Conservation (phyloP, 2,888 invertebrate species). For the Prosapia bicincta region DNA sequence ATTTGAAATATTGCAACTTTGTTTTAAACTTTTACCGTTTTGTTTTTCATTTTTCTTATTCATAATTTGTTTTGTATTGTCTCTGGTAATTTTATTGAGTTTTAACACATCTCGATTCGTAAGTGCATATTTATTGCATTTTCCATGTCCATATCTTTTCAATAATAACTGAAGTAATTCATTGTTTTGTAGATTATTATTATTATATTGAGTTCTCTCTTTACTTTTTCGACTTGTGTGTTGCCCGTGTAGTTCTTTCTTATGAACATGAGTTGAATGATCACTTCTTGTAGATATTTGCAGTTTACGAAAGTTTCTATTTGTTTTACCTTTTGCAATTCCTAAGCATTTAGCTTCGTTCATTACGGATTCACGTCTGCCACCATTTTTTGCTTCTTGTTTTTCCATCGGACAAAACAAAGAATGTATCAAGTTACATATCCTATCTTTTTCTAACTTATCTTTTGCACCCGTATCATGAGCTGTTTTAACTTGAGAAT, state of each 20-base stretch:
- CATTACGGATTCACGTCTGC: too few relatives aligned
- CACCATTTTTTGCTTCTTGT: too few relatives aligned
- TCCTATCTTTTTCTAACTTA: not conserved
- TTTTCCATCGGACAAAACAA: not conserved
- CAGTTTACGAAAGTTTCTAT: too few relatives aligned
- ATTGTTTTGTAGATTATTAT: not conserved
- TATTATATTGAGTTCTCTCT: not conserved
- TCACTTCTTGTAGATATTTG: too few relatives aligned
- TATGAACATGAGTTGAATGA: too few relatives aligned
- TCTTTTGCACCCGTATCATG: not conserved
- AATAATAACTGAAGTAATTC: too few relatives aligned
- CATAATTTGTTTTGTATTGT: not conserved
- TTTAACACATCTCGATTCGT: not conserved
- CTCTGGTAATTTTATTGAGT: not conserved
- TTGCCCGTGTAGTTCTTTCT: not conserved
- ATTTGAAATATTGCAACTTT: too few relatives aligned
- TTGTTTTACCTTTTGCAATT: not conserved
- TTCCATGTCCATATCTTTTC: not conserved
- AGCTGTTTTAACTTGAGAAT: not conserved
- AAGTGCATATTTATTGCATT: not conserved
- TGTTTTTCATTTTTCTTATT: not conserved
- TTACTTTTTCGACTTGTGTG: not conserved
- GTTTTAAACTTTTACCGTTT: too few relatives aligned
- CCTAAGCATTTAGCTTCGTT: not conserved
- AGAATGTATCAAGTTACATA: not conserved